Evolutionary conservation across 2,113 vertebrate species (phyloP).

Genomic region (Microcebus jonahi): DNA sequence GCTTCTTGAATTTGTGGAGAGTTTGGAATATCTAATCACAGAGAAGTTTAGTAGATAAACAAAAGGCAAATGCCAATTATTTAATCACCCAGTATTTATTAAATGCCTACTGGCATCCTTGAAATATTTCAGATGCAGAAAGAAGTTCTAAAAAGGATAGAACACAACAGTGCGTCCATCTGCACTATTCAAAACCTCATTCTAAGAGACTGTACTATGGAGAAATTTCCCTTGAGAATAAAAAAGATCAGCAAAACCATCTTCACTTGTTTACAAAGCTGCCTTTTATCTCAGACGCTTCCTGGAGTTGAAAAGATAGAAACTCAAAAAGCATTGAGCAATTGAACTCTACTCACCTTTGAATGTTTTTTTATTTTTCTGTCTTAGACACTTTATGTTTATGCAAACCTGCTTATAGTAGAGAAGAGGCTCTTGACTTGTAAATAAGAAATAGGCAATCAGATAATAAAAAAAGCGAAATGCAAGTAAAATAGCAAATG

Average conservation of each 20-base stretch:
- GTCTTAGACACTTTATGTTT: background rate
- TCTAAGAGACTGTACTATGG: background rate
- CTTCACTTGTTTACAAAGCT: background rate
- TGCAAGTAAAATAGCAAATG: slow-evolving; percentile 30
- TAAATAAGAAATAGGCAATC: background rate
- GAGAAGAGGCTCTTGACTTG: background rate
- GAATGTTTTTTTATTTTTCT: slow-evolving; percentile 43
- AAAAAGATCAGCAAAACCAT: background rate
- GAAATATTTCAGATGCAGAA: slow-evolving; percentile 34
- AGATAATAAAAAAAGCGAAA: slow-evolving; percentile 49
- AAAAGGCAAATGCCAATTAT: background rate
- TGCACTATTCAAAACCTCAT: background rate
- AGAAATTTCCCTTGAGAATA: background rate
- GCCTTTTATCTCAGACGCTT: slow-evolving; percentile 26
- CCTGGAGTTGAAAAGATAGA: slow-evolving; percentile 1
- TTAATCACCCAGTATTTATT: background rate
- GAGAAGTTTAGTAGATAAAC: background rate
- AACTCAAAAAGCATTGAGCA: slow-evolving; percentile 25
- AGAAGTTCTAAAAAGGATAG: background rate
- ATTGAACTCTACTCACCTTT: slow-evolving; percentile 29
- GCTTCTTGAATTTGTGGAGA: background rate
- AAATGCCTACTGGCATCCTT: background rate
- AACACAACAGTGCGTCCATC: background rate
- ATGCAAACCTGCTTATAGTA: background rate
- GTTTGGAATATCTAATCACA: background rate